Evolutionary conservation across 2,113 vertebrate species (phyloP).

Genomic region (Myiagra hebetior): DNA sequence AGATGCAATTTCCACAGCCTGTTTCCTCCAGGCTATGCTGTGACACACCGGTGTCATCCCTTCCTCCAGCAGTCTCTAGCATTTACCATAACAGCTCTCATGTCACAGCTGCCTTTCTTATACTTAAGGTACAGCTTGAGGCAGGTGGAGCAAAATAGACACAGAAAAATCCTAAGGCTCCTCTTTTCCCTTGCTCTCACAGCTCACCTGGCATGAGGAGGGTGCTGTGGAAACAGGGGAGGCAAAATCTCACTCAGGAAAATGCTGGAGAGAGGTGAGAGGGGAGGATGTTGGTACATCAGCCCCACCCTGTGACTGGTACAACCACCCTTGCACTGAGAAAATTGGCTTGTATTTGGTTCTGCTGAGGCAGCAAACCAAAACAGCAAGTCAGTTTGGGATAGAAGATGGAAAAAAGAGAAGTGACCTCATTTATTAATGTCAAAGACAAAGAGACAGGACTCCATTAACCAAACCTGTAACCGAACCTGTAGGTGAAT

Average conservation of each 20-base stretch:
- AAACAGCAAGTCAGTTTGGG: slow-evolving; percentile 34
- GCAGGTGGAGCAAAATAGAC: neutral
- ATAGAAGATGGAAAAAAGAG: neutral
- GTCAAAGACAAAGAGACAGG: neutral
- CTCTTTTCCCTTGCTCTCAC: neutral
- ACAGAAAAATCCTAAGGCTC: neutral
- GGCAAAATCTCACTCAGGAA: neutral
- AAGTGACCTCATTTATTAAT: neutral
- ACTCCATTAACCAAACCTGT: neutral
- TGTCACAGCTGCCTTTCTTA: neutral
- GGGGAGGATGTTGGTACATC: neutral
- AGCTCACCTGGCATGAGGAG: neutral
- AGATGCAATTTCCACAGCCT: neutral
- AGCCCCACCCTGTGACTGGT: neutral
- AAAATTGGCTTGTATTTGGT: slow-evolving; percentile 23
- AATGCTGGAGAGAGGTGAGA: neutral
- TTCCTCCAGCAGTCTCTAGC: neutral
- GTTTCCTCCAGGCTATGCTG: neutral
- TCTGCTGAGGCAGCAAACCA: slow-evolving; percentile 31
- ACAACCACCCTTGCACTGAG: neutral
- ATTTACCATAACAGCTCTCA: neutral
- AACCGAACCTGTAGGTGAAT: neutral
- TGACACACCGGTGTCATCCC: neutral
- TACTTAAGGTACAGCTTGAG: neutral
- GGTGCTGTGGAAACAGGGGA: neutral